Conservation (phyloP, 2,113 vertebrate species). For the Pholis gunnellus region DNA sequence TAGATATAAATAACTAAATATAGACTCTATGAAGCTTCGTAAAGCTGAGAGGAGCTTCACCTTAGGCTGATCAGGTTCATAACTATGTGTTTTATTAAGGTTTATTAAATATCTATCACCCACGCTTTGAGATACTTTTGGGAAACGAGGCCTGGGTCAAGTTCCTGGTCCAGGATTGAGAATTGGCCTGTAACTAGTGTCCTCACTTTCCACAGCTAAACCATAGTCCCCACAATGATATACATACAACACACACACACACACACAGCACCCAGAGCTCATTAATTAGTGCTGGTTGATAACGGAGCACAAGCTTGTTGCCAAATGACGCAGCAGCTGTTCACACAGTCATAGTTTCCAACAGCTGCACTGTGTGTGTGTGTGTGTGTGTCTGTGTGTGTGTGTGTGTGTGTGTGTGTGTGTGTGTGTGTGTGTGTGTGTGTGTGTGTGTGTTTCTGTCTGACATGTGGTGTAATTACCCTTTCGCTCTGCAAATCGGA, state of each 20-base stretch:
- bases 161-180: background rate
- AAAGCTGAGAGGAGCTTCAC: too few relatives aligned
- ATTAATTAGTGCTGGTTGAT: conserved; percentile 27
- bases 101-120: too few relatives aligned
- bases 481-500: conserved; percentile 11
- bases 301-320: conserved; percentile 20
- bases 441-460: background rate
- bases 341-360: background rate
- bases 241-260: background rate
- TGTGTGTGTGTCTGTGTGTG: conserved; percentile 24
- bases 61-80: too few relatives aligned
- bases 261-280: conserved; percentile 5
- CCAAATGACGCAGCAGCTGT: conserved; percentile 24
- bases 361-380: conserved; percentile 18
- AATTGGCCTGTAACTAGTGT: background rate
- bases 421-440: conserved; percentile 1
- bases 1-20: too few relatives aligned
- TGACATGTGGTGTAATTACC: conserved; percentile 20
- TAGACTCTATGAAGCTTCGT: too few relatives aligned
- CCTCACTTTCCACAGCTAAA: background rate
- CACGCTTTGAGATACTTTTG: background rate
- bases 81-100: too few relatives aligned
- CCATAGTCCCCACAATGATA: background rate
- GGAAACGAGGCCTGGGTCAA: background rate
- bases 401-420: conserved; percentile 4